These are phyloP conservation scores for Eucriotettix oculatus DNA, from an alignment of 2,888 invertebrate species.

Conservation along the genomic window DNA sequence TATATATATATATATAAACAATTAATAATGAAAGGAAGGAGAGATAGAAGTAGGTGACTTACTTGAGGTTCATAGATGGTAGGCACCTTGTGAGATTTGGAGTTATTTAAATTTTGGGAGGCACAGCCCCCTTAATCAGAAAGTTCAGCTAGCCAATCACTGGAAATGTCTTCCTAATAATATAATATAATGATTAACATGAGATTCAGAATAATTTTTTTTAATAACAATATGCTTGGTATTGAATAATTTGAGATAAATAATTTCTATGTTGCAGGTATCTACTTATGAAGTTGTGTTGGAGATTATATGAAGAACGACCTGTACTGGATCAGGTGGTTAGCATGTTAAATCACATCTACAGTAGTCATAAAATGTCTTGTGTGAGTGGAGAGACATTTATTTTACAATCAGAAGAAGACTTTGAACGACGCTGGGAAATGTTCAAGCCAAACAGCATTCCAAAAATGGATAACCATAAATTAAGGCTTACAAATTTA, in stretches of 20 bases:
- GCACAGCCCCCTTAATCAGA: too few species aligned
- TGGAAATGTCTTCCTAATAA: too few species aligned
- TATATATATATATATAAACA: too few species aligned
- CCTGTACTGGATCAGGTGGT: slow-evolving; percentile 33
- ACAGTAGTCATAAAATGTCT: slow-evolving; percentile 15
- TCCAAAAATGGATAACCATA: slow-evolving; percentile 31
- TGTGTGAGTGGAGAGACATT: slow-evolving; percentile 14
- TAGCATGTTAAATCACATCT: slow-evolving; percentile 31
- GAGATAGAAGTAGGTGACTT: too few species aligned
- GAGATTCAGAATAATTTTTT: too few species aligned
- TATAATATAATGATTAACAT: too few species aligned
- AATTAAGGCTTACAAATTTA: not conserved
- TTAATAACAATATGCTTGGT: not conserved
- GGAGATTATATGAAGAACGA: slow-evolving; percentile 33
- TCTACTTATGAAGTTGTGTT: slow-evolving; percentile 57
- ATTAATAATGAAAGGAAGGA: too few species aligned
- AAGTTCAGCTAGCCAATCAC: too few species aligned
- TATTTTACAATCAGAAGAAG: slow-evolving; percentile 24
- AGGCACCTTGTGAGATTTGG: too few species aligned
- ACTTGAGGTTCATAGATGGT: too few species aligned
- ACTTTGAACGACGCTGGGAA: slow-evolving; percentile 63
- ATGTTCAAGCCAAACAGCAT: slow-evolving; percentile 47
- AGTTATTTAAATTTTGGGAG: too few species aligned
- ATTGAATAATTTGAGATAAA: not conserved
- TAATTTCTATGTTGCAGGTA: slow-evolving; percentile 29